Percentiles rank a stretch among this genome's conserved stretches.
phyloP scores from a whole-genome alignment of 2,113 vertebrate genomes.

The Atractosteus spatula region DNA sequence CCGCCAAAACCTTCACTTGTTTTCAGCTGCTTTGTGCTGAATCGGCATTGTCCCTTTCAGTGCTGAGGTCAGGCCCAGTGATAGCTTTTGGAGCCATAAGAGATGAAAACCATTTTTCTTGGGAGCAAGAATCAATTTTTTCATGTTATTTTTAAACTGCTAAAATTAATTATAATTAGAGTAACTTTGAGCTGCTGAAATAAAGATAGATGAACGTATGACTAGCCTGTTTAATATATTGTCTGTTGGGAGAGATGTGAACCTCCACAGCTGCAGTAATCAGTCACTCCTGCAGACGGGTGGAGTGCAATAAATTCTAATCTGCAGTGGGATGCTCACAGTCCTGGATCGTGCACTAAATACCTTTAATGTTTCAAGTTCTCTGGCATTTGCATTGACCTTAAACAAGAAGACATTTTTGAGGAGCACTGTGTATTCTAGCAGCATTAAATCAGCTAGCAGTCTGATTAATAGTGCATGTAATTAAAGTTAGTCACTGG shows the following conservation, averaged over 20 bases:
- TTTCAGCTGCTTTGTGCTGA: conserved; percentile 7
- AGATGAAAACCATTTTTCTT: conserved; percentile 31
- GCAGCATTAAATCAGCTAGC: neutral
- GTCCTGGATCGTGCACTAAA: conserved; percentile 39
- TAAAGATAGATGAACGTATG: conserved; percentile 43
- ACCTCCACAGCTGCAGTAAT: conserved; percentile 43
- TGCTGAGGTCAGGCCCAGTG: conserved; percentile 20
- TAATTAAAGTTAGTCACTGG: conserved; percentile 4
- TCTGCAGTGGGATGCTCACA: conserved; percentile 28
- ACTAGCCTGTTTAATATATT: conserved; percentile 25
- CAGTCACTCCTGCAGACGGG: conserved; percentile 47
- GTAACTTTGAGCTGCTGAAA: conserved; percentile 39
- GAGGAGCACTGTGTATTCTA: neutral
- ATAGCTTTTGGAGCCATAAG: conserved; percentile 26
- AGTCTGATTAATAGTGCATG: conserved; percentile 5
- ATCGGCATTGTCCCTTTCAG: conserved; percentile 24
- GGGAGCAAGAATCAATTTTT: conserved; percentile 27
- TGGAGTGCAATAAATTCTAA: conserved; percentile 50
- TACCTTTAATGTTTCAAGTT: conserved; percentile 26
- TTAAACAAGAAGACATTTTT: conserved; percentile 23
- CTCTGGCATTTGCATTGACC: conserved; percentile 28
- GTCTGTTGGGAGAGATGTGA: conserved; percentile 34
- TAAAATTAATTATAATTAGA: conserved; percentile 49
- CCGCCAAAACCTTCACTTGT: conserved; percentile 15
- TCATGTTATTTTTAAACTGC: conserved; percentile 33